Evolutionary conservation across 1,140 invertebrate genomes (phyloP).

Genomic region (Diabrotica virgifera): DNA sequence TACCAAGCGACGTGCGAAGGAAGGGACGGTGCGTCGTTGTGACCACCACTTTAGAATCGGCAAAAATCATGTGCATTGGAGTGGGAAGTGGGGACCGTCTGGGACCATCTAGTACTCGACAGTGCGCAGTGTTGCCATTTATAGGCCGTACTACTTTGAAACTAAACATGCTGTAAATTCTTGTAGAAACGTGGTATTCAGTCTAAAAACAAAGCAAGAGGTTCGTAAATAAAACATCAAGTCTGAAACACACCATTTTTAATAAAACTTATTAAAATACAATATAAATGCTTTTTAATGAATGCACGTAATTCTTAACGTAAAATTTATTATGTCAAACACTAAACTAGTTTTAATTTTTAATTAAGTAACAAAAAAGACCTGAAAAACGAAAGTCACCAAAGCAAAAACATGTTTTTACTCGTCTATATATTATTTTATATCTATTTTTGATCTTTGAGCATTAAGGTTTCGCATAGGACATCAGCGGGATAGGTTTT

Average conservation of each 20-base stretch:
- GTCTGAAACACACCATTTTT: slow-evolving; percentile 47
- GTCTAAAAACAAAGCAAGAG: no score
- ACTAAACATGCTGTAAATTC: no score
- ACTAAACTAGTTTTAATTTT: slow-evolving; percentile 27
- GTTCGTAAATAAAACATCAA: background rate
- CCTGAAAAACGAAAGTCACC: slow-evolving; percentile 8
- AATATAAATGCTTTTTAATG: slow-evolving; percentile 43
- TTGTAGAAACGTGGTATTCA: no score
- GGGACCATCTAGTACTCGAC: no score
- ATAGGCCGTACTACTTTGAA: no score
- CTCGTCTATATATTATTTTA: slow-evolving; percentile 10
- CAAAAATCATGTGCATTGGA: no score
- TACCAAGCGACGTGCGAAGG: no score
- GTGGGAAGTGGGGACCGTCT: no score
- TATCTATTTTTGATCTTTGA: slow-evolving; percentile 28
- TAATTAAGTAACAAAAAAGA: slow-evolving; percentile 35
- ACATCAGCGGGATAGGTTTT: background rate
- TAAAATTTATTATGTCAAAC: slow-evolving; percentile 33
- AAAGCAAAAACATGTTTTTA: slow-evolving; percentile 2
- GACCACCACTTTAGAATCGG: no score
- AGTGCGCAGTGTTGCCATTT: no score
- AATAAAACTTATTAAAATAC: slow-evolving; percentile 48
- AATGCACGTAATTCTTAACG: slow-evolving; percentile 34
- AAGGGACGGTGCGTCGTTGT: no score
- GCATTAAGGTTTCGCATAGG: slow-evolving; percentile 22